Evolutionary conservation across 2,888 invertebrate genomes (phyloP).

Genomic region (Petrolisthes manimaculis): DNA sequence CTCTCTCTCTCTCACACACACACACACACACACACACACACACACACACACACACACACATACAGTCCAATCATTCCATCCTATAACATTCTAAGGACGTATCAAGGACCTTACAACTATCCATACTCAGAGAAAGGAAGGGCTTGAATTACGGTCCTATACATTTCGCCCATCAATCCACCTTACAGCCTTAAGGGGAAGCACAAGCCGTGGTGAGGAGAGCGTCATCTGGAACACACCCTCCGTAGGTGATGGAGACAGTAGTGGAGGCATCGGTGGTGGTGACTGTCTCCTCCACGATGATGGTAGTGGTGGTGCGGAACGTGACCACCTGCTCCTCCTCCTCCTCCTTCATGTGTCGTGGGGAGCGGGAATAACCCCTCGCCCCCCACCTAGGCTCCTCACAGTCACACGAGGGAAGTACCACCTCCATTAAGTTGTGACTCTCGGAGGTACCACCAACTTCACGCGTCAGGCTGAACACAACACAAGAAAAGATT

Average conservation of each 20-base stretch:
- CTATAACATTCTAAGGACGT: too few species aligned
- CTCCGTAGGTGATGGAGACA: conserved; percentile 43
- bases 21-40: too few species aligned
- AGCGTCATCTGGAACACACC: conserved; percentile 41
- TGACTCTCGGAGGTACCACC: not conserved
- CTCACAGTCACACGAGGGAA: conserved; percentile 34
- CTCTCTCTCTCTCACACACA: too few species aligned
- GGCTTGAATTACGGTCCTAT: too few species aligned
- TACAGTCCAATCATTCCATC: too few species aligned
- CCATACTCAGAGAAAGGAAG: too few species aligned
- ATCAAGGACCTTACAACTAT: too few species aligned
- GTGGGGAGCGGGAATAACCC: not conserved
- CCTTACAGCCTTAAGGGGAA: not conserved
- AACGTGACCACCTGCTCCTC: conserved; percentile 20
- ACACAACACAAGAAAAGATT: not conserved
- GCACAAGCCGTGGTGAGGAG: conserved; percentile 33
- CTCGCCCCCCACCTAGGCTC: not conserved
- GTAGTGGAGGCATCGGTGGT: conserved; percentile 26
- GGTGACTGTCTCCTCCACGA: not conserved
- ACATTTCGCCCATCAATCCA: too few species aligned
- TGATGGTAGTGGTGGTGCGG: conserved; percentile 10
- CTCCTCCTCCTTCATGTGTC: not conserved
- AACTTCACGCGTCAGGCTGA: not conserved
- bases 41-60: too few species aligned
- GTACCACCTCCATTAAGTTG: conserved; percentile 29